phyloP scores from a whole-genome alignment of 2,888 invertebrate species.

The Chrysolina americana region DNA sequence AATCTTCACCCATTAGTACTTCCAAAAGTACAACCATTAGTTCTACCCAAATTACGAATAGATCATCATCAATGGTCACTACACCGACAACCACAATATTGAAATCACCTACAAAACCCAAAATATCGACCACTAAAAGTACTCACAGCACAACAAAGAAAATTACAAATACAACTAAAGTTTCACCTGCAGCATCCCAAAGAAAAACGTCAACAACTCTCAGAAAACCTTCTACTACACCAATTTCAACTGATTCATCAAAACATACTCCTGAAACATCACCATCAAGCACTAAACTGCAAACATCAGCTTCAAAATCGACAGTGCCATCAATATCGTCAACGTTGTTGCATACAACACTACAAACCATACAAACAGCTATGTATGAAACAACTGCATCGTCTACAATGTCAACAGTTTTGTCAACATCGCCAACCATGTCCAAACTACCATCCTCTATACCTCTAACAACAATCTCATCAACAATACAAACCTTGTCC shows the following conservation, averaged over 20 bases:
- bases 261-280: constrained; percentile 23
- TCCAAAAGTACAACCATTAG: not conserved
- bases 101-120: constrained; percentile 15
- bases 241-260: constrained; percentile 6
- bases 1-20: not conserved
- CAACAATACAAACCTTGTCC: not conserved
- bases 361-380: constrained; percentile 1
- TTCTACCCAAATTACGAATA: not conserved
- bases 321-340: constrained; percentile 20
- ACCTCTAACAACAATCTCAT: constrained; percentile 17
- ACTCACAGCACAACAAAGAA: constrained; percentile 33
- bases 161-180: constrained; percentile 16
- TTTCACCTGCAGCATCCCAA: constrained; percentile 7
- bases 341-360: not conserved
- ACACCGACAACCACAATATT: constrained; percentile 5
- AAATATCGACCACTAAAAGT: constrained; percentile 19
- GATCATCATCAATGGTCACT: not conserved
- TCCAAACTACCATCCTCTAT: not conserved
- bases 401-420: constrained; percentile 22
- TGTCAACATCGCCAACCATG: not conserved
- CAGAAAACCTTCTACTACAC: constrained; percentile 15
- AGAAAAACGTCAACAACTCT: not conserved
- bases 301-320: constrained; percentile 30
- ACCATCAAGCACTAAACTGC: constrained; percentile 25
- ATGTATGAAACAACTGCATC: constrained; percentile 17